Conservation (phyloP, 2,888 invertebrate species). For the Rhimphoctona megacephalus region DNA sequence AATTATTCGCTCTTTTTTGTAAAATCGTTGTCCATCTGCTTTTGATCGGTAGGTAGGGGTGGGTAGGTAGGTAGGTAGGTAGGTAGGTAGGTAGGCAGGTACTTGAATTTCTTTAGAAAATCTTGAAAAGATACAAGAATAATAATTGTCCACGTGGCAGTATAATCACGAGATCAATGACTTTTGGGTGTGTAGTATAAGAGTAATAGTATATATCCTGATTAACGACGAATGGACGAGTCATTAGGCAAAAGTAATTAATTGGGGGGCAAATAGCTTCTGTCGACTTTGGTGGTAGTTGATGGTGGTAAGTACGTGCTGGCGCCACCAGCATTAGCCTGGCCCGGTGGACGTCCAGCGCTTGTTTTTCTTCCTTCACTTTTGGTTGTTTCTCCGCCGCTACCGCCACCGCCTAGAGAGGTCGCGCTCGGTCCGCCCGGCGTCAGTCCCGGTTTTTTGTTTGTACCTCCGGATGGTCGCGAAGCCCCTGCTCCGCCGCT, state of each 20-base stretch:
- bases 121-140: neutral
- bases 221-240: neutral
- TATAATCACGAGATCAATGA: slow-evolving; percentile 56
- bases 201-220: slow-evolving; percentile 9
- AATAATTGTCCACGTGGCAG: slow-evolving; percentile 21
- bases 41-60: neutral
- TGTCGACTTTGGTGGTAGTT: slow-evolving; percentile 73
- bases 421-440: slow-evolving; percentile 66
- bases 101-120: too few species aligned
- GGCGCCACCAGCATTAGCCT: slow-evolving; percentile 26
- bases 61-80: too few species aligned
- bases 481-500: slow-evolving; percentile 46
- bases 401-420: slow-evolving; percentile 53
- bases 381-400: slow-evolving; percentile 35
- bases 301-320: slow-evolving; percentile 77
- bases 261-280: slow-evolving; percentile 79
- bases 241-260: slow-evolving; percentile 17
- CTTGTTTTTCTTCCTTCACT: slow-evolving; percentile 45
- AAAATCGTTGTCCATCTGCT: neutral
- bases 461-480: slow-evolving; percentile 47
- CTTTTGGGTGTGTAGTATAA: slow-evolving; percentile 17
- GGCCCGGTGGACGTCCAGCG: slow-evolving; percentile 28
- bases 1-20: slow-evolving; percentile 29
- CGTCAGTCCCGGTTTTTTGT: slow-evolving; percentile 54
- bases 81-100: too few species aligned